Evolutionary conservation across 2,797 vertebrate genomes (phyloP), one percentile per base, ranked within the genome.

Genomic region (Chaunax sp.): DNA sequence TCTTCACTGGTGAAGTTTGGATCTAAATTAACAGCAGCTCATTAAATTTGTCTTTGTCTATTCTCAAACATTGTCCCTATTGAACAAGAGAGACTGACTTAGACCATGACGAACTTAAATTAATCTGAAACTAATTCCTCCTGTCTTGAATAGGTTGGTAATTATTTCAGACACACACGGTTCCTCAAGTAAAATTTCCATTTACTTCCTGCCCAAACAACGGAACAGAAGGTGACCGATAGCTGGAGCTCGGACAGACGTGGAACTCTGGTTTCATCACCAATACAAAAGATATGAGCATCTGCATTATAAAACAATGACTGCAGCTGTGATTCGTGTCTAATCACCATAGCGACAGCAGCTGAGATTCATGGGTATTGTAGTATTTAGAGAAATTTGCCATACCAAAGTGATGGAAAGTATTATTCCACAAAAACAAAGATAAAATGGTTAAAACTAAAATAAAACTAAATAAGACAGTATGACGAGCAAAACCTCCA

Each of bases 11-110:
- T 10, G 55, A 68, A 54, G 66, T 63, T 19, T 67, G 35, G 47
- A 26, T 33, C 16, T 0, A 52, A 73, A 81, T 0, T 53, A 69
- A 78, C 23, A 63, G 58, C 55, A 49, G 59, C 43, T 72, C 44
- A 75, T 75, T 81, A 44, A 46, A 63, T 64, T 7, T 0, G 14
- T 55, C 28, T 54, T 40, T 1, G 1, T 61, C 25, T 65, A 4
- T 70, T 57, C 62, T 62, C 51, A 40, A 30, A 77, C 43, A 38
- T 44, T 51, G 66, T 64, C 45, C 1, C 44, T 22, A 44, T 47
- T 72, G 47, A 70, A 44, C 15, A 38, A 44, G 28, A 70, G 47
- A 40, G 19, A 51, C 20, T 52, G 0, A 0, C 18, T 37, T 60
- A 5, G 30, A 79, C 37, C 6, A 35, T 1, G 13, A 56, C 59